Conservation (phyloP, 1,140 invertebrate genomes). For the Psix sp. region DNA sequence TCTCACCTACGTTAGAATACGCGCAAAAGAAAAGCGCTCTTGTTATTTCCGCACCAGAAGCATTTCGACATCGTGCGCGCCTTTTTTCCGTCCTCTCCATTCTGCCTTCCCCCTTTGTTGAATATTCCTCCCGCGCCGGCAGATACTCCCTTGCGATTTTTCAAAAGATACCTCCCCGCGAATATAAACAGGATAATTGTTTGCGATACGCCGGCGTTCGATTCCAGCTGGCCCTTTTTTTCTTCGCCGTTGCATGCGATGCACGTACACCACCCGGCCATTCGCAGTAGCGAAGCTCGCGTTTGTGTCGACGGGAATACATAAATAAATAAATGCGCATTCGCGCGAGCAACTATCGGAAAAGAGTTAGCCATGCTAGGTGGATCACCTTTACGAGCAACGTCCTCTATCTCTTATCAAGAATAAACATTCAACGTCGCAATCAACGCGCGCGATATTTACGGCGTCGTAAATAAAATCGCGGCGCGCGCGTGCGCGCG, state of each 20-base stretch:
- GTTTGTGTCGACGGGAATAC: conserved; percentile 47
- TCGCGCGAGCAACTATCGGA: conserved; percentile 52
- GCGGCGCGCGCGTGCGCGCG: conserved; percentile 44
- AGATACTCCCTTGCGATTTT: too few relatives aligned
- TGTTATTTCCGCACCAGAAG: conserved; percentile 46
- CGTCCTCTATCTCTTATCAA: conserved; percentile 66
- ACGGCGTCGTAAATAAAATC: conserved; percentile 68
- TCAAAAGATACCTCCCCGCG: too few relatives aligned
- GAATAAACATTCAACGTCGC: conserved; percentile 66
- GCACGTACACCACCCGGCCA: conserved; percentile 32
- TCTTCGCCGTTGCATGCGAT: conserved; percentile 17
- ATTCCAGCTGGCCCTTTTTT: too few relatives aligned
- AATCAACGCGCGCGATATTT: conserved; percentile 66
- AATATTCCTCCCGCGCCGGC: too few relatives aligned
- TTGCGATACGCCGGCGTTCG: too few relatives aligned
- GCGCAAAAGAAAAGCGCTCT: conserved; percentile 43
- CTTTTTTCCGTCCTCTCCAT: too few relatives aligned
- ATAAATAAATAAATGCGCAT: conserved; percentile 56
- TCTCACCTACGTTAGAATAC: conserved; percentile 21
- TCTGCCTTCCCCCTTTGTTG: too few relatives aligned
- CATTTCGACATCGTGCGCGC: conserved; percentile 30
- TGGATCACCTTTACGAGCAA: conserved; percentile 62
- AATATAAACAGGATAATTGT: too few relatives aligned
- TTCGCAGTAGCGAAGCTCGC: conserved; percentile 24
- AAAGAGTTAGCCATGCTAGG: conserved; percentile 55